Base-by-base conservation (phyloP, 1,140 invertebrate species). In the Drosophila bocki region DNA sequence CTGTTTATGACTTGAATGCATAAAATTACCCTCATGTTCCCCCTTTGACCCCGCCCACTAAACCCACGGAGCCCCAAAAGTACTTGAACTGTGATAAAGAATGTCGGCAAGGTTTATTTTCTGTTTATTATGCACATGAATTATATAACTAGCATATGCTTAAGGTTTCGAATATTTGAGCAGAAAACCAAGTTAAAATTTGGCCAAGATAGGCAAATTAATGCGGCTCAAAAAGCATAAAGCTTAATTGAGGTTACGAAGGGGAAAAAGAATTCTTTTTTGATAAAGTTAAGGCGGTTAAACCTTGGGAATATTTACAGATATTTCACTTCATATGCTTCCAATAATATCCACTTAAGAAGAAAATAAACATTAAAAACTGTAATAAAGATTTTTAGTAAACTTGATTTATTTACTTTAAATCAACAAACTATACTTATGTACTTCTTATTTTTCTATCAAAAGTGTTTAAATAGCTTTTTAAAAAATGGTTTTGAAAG, bases 1-100 rank as follows among this genome's bases (percentile, higher is more conserved):
- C 60, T 70, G 37, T 82, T 88, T 82, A 90, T 90, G 84, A 85
- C 84, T 85, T 81, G 84, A 90, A 88, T 88, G 81, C 81, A 88
- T 88, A 90, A 90, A 88, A 82, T 84, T 81, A 53, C 37, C 33
- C 51, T 29, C 51, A 15, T 53, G 51, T 12, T 17, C 19, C 35
- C 50, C 39, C 13, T 33, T 11, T 32, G 22, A 59, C 56, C 48
- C 22, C 32, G 19, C 57, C 37, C 51, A 80, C 63, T 42, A 37
- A 39, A 35, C 39, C 32, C 22, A 29, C 17, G 32, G 37, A 32
- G 33, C 44, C 71, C 45, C 19, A 37, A 58, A 65, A 67, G 29
- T 45, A 37, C 33, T n/a, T 50, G 37, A 72, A 56, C 48, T 50
- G 29, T 13, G 74, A 69, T 77, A 56, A 15, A 77, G 42, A 45